These are phyloP conservation scores for Anabacerthia variegaticeps DNA, from an alignment of 2,797 vertebrate species.

Conservation along the genomic window DNA sequence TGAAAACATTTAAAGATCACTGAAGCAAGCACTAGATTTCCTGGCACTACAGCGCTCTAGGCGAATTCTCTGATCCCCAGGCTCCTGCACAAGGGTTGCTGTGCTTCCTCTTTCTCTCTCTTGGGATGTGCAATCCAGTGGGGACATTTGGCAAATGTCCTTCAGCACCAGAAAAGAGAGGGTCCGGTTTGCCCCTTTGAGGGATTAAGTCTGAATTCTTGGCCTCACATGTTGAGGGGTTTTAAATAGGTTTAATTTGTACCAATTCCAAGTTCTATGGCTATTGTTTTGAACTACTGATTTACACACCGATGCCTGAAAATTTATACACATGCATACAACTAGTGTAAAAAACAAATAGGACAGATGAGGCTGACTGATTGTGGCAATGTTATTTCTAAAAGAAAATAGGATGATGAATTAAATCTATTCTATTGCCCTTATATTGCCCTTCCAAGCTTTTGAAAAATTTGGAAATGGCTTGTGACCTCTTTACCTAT, in stretches of 20 bases:
- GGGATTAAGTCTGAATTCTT: background rate
- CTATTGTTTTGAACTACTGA: background rate
- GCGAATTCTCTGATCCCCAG: background rate
- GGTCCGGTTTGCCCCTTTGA: background rate
- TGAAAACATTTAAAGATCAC: background rate
- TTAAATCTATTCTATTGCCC: background rate
- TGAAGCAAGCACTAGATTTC: background rate
- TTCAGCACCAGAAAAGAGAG: background rate
- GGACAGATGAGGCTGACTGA: background rate
- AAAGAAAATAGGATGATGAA: background rate
- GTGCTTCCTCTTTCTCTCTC: background rate
- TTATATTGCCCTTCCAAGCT: background rate
- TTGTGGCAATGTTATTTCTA: background rate
- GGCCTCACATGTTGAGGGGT: background rate
- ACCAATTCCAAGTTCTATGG: background rate
- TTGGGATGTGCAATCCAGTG: background rate
- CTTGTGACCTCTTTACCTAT: background rate
- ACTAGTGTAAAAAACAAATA: background rate
- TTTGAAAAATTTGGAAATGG: background rate
- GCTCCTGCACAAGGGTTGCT: background rate
- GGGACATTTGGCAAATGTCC: background rate
- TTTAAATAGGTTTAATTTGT: background rate
- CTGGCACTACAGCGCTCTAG: fast-evolving
- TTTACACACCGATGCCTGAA: background rate
- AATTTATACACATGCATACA: background rate